Base-by-base conservation (phyloP, 2,888 invertebrate species). In the Lasioglossum calceatum region DNA sequence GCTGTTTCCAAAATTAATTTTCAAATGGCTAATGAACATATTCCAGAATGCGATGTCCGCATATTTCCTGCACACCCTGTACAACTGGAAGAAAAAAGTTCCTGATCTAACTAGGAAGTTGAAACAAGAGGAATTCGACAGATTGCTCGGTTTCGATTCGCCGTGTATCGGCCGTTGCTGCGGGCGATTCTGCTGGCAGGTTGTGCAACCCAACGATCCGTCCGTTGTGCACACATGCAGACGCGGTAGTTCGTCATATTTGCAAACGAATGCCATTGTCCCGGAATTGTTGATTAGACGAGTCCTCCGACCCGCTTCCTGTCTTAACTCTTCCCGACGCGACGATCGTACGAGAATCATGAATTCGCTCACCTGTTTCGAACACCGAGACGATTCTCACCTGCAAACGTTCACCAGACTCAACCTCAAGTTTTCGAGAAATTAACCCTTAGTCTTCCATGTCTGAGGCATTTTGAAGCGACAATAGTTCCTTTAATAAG, bases 181-280 rank as follows among this genome's bases (percentile, higher is more conserved):
- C 91, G 91, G 91, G 91, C 84, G 64, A 85, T 84, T 89, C 90
- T 91, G 91, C 90, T 88, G 91, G 91, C 85, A 78, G 36, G 78
- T 91, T 91, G 82, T 77, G 86, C 85, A 91, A 91, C 85, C 64
- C 64, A 82, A 83, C 79, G 64, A 72, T 23, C 54, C n/a, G 44
- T 32, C 50, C 44, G 77, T 87, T 80, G 70, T 80, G 44, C 74
- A 78, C 64, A 19, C 72, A 19, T 77, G 32, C 36, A n/a, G 8
- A 36, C 36, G n/a, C 77, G 44, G 61, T 42, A 19, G 73, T 82
- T 70, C 39, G 32, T 64, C 58, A 47, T 50, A 72, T 89, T 83
- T 81, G 75, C 74, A 77, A 80, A 44, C 61, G 42, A 42, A 42
- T 36, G n/a, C 39, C 50, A 58, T 54, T 50, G 77, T 73, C 77